Conservation (phyloP, 2,888 invertebrate genomes). For the Agrotis clavis region DNA sequence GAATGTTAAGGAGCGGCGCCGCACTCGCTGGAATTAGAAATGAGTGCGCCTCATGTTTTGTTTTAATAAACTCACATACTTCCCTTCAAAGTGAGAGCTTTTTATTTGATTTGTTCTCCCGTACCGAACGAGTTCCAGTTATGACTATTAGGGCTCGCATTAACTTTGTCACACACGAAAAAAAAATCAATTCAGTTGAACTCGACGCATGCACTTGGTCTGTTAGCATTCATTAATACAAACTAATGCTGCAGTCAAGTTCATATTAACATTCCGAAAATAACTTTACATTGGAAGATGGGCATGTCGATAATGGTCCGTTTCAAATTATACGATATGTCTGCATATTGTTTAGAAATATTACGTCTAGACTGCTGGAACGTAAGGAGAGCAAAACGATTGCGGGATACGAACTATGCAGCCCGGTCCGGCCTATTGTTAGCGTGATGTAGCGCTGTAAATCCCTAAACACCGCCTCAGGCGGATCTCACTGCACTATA, state of each 20-base stretch:
- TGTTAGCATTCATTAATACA: constrained; percentile 48
- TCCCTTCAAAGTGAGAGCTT: constrained; percentile 83
- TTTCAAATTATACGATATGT: constrained; percentile 76
- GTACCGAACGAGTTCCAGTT: constrained; percentile 61
- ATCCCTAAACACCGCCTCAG: constrained; percentile 77
- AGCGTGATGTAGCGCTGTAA: constrained; percentile 85
- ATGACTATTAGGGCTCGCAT: constrained; percentile 58
- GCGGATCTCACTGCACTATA: constrained; percentile 77
- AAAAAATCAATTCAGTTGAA: constrained; percentile 39
- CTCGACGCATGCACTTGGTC: constrained; percentile 30
- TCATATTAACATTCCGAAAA: constrained; percentile 33
- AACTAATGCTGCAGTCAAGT: constrained; percentile 23
- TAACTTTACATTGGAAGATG: constrained; percentile 20
- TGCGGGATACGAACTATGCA: constrained; percentile 75
- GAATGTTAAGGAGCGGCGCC: constrained; percentile 84
- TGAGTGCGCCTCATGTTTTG: constrained; percentile 84
- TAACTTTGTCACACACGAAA: constrained; percentile 52
- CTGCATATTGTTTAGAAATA: constrained; percentile 83
- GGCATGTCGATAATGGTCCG: constrained; percentile 48
- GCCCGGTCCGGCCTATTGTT: constrained; percentile 85
- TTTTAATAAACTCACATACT: constrained; percentile 88
- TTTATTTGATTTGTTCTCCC: constrained; percentile 80
- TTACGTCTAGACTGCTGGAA: constrained; percentile 89
- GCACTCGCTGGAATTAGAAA: constrained; percentile 85
- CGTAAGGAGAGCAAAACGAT: constrained; percentile 85